Conservation (phyloP, 2,113 vertebrate species). For the Geococcyx californianus region DNA sequence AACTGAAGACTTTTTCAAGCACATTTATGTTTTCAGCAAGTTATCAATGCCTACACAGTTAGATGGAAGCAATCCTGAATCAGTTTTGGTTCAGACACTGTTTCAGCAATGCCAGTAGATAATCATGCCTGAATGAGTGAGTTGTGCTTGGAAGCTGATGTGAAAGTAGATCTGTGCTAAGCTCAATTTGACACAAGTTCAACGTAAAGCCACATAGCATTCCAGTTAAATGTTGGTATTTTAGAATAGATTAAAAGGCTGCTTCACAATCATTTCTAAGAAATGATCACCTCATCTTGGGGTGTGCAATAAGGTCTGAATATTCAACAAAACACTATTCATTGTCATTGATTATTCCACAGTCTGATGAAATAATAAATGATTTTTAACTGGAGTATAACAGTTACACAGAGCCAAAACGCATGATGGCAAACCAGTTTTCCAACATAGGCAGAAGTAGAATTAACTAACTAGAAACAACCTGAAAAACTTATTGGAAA, state of each 20-base stretch:
- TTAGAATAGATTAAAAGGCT: background rate
- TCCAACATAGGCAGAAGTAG: background rate
- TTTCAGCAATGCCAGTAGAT: background rate
- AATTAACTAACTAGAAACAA: background rate
- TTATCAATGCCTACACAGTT: background rate
- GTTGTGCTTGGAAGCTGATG: background rate
- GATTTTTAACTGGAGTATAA: background rate
- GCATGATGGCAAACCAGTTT: background rate
- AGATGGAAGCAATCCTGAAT: background rate
- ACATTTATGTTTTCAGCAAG: background rate
- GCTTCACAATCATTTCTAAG: background rate
- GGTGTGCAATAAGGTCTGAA: background rate
- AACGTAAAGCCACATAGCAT: background rate
- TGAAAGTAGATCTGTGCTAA: background rate
- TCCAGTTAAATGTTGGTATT: background rate
- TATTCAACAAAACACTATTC: background rate
- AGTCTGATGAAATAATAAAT: background rate
- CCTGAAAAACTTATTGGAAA: background rate
- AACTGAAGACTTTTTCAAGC: background rate
- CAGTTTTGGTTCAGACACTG: background rate
- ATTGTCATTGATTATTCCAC: background rate
- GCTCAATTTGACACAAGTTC: background rate
- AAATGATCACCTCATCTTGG: background rate
- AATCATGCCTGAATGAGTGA: background rate
- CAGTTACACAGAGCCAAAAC: background rate